Percentiles rank a stretch among this genome's conserved stretches.
Evolutionary conservation across 2,113 vertebrate species (phyloP).

Genomic region (Panurus biarmicus): DNA sequence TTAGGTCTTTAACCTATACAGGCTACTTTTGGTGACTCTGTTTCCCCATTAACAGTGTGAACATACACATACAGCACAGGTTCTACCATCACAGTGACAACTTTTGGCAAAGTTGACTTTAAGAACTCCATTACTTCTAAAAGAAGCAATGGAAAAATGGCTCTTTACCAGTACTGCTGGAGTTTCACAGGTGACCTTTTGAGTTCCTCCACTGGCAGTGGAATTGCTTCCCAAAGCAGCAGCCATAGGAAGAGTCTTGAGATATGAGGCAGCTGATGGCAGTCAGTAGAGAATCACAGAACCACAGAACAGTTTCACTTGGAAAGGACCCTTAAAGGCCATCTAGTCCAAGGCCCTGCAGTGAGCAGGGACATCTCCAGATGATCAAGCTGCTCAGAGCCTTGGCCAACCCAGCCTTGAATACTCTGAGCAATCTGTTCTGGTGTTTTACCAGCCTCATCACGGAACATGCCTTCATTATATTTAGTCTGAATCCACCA

Average conservation of each 20-base stretch:
- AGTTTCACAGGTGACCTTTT: background rate
- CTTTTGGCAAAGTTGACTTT: background rate
- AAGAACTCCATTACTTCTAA: background rate
- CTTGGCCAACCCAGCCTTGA: background rate
- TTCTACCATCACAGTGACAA: background rate
- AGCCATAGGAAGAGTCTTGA: background rate
- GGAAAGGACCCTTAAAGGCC: background rate
- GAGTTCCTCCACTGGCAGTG: background rate
- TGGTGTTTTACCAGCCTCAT: background rate
- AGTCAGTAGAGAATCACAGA: background rate
- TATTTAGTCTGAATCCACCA: background rate
- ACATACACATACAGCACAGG: background rate
- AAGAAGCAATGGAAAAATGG: background rate
- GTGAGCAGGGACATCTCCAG: background rate
- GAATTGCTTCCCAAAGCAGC: background rate
- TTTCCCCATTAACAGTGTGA: background rate
- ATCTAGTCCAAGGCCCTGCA: background rate
- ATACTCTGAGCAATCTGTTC: background rate
- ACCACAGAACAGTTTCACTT: background rate
- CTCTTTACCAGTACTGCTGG: background rate
- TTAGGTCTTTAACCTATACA: background rate
- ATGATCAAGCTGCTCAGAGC: background rate
- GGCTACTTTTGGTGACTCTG: background rate
- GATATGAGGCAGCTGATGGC: background rate
- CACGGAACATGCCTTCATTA: background rate